Base-by-base conservation (phyloP, 2,797 vertebrate species). In the Staurois parvus region DNA sequence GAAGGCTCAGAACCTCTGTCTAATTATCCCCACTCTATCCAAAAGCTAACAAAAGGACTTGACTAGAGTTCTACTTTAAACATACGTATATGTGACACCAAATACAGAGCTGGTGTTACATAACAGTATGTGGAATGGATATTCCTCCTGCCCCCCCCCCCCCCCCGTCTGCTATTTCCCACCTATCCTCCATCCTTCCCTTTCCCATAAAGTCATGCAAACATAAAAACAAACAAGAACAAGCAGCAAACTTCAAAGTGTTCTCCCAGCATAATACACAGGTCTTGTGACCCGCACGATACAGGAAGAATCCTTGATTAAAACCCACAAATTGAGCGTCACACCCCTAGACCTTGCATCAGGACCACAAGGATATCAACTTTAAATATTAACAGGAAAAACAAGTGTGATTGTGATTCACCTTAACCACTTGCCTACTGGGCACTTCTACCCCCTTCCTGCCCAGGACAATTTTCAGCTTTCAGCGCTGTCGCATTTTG, bases 171-270 rank as follows among this genome's bases (percentile, higher is more conserved):
- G 24, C 30, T 37, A 72, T 70, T 72, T 72, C 48, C 79, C 79
- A 59, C 17, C 59, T 80, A 69, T 62, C 42, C 68, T 72, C 67
- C 79, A 56, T 79, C 66, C 66, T 69, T 79, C 77, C 77, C 62
- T 30, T 79, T 79, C 77, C 77, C 68, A 80, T 80, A 80, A 80
- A 69, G 64, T 59, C 45, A 48, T 72, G 10, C 72, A 72, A 56
- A 72, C 69, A 30, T 59, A 72, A 72, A 56, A 80, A 70, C 78
- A 80, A 80, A 80, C 42, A 70, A 11, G 78, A 26, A 70, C 79
- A 80, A 72, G 29, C 78, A 80, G 42, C 29, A 32, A 66, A 72
- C 67, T 80, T 80, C 68, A 80, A 80, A 80, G 79, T 37, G 32
- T 34, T 80, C 9, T 34, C 13, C 45, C 45, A 37, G 45, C 34